Conservation (phyloP, 2,113 vertebrate genomes). For the Brachypteracias leptosomus region DNA sequence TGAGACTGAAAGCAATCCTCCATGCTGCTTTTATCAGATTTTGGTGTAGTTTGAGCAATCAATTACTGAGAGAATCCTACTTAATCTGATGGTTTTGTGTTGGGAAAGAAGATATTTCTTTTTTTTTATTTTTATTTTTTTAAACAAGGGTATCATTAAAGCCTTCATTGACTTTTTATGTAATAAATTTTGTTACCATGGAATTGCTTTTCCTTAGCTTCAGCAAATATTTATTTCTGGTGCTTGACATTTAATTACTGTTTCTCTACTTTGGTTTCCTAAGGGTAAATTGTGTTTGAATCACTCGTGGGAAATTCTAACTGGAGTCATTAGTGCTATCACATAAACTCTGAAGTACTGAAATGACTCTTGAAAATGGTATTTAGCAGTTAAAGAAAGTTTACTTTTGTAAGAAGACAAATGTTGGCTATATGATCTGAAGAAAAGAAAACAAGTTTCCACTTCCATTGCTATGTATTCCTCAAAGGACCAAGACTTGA, state of each 20-base stretch:
- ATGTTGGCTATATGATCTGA: not conserved
- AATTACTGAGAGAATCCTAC: not conserved
- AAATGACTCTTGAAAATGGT: not conserved
- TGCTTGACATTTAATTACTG: not conserved
- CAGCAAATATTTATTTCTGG: slow-evolving; percentile 28
- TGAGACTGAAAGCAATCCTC: not conserved
- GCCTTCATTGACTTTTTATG: not conserved
- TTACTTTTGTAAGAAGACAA: not conserved
- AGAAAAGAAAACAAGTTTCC: slow-evolving; percentile 21
- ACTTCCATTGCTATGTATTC: not conserved
- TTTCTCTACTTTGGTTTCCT: not conserved
- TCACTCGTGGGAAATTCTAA: not conserved
- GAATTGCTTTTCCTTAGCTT: not conserved
- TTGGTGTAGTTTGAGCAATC: not conserved
- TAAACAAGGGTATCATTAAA: not conserved
- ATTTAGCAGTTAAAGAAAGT: not conserved
- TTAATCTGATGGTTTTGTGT: not conserved
- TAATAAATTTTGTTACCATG: not conserved
- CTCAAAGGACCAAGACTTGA: not conserved
- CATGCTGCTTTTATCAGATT: not conserved
- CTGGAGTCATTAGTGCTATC: not conserved
- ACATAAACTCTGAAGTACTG: not conserved
- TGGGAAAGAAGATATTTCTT: not conserved
- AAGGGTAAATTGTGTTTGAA: not conserved
- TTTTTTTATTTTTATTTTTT: not conserved